Evolutionary conservation across 2,113 vertebrate species (phyloP), one percentile per base, ranked within the genome.

Genomic region (Aptenodytes patagonicus): DNA sequence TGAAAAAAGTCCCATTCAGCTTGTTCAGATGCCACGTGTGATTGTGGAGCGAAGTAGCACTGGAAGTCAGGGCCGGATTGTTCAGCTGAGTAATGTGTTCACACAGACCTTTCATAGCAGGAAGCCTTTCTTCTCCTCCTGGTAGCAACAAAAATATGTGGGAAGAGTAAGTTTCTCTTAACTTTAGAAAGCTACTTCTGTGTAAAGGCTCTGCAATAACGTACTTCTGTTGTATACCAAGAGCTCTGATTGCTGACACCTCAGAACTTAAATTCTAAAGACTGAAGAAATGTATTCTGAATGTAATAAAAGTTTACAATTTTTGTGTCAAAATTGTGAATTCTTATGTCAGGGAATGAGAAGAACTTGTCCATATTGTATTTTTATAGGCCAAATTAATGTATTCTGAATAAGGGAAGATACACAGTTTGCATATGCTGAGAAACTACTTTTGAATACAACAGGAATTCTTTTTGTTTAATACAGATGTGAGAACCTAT

Each of bases 1-100:
- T 7, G 98, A 97, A 17, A 99, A 98, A 96, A 99, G 98, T 91
- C 99, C 99, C 24, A 97, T 99, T 82, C 99, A 99, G 96, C 98
- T 99, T 38, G 99, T 99, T 10, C 99, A 99, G 98, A 99, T 99
- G 99, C 99, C 99, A 1, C 98, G 99, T 21, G 99, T 99, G 96
- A 98, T 99, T 49, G 99, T 99, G 96, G 99, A 99, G 81, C 98
- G 99, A 70, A 99, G 99, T 64, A 98, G 97, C 11, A 98, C 98
- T 11, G 98, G 99, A 11, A 96, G 98, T 26, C 99, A 99, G 79
- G 99, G 99, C 7, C 98, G 99, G 11, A 98, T 99, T 34, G 98
- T 99, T 65, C 99, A 99, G 9, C 97, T 99, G 52, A 98, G 98
- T 92, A 99, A 98, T 12, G 98, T 98, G 0, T 99, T 99, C 96